Base-by-base conservation (phyloP, 2,113 vertebrate species). In the Coracopsis vasa region DNA sequence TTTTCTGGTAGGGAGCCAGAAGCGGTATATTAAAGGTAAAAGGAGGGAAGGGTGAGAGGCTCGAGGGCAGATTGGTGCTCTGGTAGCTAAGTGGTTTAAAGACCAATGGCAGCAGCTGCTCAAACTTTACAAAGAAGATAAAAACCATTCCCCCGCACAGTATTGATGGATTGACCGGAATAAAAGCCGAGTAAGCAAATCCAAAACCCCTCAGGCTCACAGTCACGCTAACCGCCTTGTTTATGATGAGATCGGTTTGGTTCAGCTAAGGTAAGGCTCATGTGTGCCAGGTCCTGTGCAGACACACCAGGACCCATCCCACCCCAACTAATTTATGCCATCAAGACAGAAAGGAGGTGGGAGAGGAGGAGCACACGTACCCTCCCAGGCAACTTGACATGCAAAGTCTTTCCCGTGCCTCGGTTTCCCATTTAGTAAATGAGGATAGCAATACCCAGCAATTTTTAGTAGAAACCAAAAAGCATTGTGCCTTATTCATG, bases 191-290 rank as follows among this genome's bases (percentile, higher is more conserved):
- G 48, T 20, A 45, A 82, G 41, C 11, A 27, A 24, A 41, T 23
- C 66, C 79, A 8, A 16, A 86, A 31, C 3, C 35, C 29, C 39
- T 37, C 13, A 7, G 54, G 42, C 44, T 29, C 47, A 5, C 35
- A 35, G 60, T 9, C 41, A 37, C 4, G 4, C 19, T 18, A 13
- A 27, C 8, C 0, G 0, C 42, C 33, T 12, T 33, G 56, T 29
- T n/a, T 33, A 7, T 4, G 66, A 42, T 5, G 42, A 65, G 61
- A 71, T 5, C 28, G 28, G 42, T 7, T 42, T 23, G 78, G 60
- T 28, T 37, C 73, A 61, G 60, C 77, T 28, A 6, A 48, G 42
- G 27, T 28, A 5, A 74, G 35, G 58, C 1, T 0, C n/a, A 60
- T 51, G 62, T n/a, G 2, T 9, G 51, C 67, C 47, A 10, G 47